Base-by-base conservation (phyloP, 2,888 invertebrate genomes). In the Synergus gifuensis region DNA sequence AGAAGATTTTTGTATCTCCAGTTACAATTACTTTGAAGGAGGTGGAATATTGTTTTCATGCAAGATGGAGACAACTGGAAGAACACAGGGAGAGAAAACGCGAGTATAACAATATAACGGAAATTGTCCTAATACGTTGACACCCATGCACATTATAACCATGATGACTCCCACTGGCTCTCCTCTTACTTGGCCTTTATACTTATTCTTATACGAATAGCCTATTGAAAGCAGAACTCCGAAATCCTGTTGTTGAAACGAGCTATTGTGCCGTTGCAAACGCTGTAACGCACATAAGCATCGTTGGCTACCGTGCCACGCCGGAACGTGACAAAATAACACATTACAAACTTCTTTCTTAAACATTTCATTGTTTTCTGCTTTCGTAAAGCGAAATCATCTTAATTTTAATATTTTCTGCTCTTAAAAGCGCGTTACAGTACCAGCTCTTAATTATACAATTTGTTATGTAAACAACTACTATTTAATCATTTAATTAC, bases 211-310 rank as follows among this genome's bases (percentile, higher is more conserved):
- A 36, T 69, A 49, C 22, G 69, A 69, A 69, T 69, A 69, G 69
- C 69, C 69, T 85, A 87, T 81, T 78, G 78, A 79, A 79, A 76
- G 77, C 80, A 78, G 81, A 85, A 81, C 83, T 83, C 85, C 86
- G 84, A 88, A 88, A 88, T 87, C 87, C 86, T 86, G 85, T 86
- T 81, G 84, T 77, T 80, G 83, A 85, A 87, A 87, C 78, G 87
- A 87, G 87, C 85, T 86, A 87, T 87, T 87, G 87, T 87, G 66
- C 64, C 36, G 64, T 64, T 64, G 40, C 40, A 64, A 64, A 64
- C 44, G 28, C 22, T 69, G 46, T 69, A 69, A 69, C 22, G 46
- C 44, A 46, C 28, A 46, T 69, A 46, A 46, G 18, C 44, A 69
- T 69, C 69, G 49, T 49, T 49, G 49, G 69, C 69, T 69, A 69